Base-by-base conservation (phyloP, 2,888 invertebrate genomes). In the Drosophila affinis region DNA sequence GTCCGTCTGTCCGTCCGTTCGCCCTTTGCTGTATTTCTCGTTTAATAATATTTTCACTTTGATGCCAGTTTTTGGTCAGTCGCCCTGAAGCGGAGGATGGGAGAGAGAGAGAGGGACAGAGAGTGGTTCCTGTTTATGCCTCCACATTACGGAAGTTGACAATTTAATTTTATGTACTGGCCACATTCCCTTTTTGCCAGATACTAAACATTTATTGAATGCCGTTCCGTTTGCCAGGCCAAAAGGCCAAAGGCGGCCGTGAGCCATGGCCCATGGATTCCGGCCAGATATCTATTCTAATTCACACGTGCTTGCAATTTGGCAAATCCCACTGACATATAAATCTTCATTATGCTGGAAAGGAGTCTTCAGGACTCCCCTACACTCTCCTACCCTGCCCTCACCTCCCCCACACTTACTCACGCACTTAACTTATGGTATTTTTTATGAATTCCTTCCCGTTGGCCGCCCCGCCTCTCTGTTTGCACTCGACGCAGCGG, bases 21-120 rank as follows among this genome's bases (percentile, higher is more conserved):
- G 32, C 55, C 49, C 57, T 69, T 71, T 78, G 72, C 72, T 80
- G 80, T 83, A 69, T 77, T 82, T 69, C 61, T 68, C 81, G 81
- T 88, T 84, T 88, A 85, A 88, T 88, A 88, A 85, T 88, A 85
- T 88, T 87, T 88, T 87, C 67, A 82, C 80, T 87, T 84, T 88
- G 87, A 87, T 84, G 87, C 87, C 81, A 86, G 72, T 88, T 72
- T 69, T n/a, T 39, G 86, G 88, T 80, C 81, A 74, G 51, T 48
- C 12, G 34, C 34, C 34, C 34, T 14, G 34, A 5, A 34, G 34
- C 18, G 21, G 12, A 24, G 44, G 48, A 44, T 55, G 29, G 45
- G n/a, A 24, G n/a, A 24, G n/a, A 21, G 21, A 21, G 39, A 10
- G 29, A 18, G 3, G 12, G 9, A 12, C 21, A 7, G 39, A 14